These are phyloP conservation scores for Lophius piscatorius DNA, from an alignment of 2,113 vertebrate species.

Conservation along the genomic window DNA sequence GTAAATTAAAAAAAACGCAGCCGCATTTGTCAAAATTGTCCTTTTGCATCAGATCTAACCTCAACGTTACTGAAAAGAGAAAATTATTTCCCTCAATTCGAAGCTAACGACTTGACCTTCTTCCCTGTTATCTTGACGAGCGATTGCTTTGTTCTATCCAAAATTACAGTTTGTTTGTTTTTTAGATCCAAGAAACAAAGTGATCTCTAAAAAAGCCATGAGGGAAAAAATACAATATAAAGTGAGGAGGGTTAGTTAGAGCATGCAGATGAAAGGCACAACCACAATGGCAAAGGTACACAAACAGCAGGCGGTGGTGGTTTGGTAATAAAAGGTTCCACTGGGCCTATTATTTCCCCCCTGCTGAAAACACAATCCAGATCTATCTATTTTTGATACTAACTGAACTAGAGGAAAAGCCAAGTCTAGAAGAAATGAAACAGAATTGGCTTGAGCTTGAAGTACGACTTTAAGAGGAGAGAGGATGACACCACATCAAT, in stretches of 20 bases:
- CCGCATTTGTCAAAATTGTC: too few relatives aligned
- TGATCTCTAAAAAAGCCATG: conserved; percentile 1
- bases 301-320: conserved; percentile 48
- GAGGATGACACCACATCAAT: too few relatives aligned
- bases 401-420: conserved; percentile 16
- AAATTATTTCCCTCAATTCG: conserved; percentile 8
- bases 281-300: conserved; percentile 46
- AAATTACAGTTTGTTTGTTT: conserved; percentile 59
- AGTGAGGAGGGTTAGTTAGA: conserved; percentile 37
- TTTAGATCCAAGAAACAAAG: conserved; percentile 2
- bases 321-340: too few relatives aligned
- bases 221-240: conserved; percentile 43
- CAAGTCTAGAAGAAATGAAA: neutral
- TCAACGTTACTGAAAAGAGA: conserved; percentile 38
- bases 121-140: conserved; percentile 39
- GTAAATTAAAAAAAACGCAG: too few relatives aligned
- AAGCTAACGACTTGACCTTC: conserved; percentile 30
- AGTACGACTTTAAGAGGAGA: too few relatives aligned
- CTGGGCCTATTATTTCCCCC: conserved; percentile 25
- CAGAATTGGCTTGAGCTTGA: neutral
- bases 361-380: too few relatives aligned
- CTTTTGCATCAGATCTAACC: conserved; percentile 15
- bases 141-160: conserved; percentile 22
- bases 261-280: conserved; percentile 47
- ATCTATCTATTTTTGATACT: conserved; percentile 21